Conservation (phyloP, 2,797 vertebrate species). For the Cryptoprocta ferox region DNA sequence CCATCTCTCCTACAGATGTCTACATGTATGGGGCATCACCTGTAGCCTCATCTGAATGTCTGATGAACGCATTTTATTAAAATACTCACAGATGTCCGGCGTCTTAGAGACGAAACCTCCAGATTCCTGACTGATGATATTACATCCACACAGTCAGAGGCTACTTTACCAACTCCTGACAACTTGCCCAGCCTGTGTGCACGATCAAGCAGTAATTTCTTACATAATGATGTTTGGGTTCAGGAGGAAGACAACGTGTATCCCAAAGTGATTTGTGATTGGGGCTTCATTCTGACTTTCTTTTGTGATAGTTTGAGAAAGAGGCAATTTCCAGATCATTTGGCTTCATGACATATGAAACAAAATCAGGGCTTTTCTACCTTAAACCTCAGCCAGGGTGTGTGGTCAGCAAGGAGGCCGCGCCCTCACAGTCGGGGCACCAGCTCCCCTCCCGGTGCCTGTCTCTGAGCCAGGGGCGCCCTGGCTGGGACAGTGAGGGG, state of each 20-base stretch:
- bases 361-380: neutral
- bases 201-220: fast-evolving
- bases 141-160: neutral
- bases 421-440: neutral
- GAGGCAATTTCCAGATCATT: neutral
- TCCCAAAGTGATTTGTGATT: neutral
- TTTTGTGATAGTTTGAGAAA: neutral
- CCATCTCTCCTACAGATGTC: neutral
- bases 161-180: neutral
- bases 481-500: neutral
- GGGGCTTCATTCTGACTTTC: neutral
- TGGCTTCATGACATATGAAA: neutral
- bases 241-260: neutral
- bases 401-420: neutral
- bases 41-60: neutral
- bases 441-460: neutral
- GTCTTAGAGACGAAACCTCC: neutral
- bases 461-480: fast-evolving
- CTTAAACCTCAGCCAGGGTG: neutral
- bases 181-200: too few relatives aligned
- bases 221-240: too few relatives aligned
- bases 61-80: neutral
- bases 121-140: neutral
- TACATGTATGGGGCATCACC: fast-evolving
- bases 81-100: neutral